phyloP scores from a whole-genome alignment of 2,888 invertebrate species.

The Apodemia hepburni region DNA sequence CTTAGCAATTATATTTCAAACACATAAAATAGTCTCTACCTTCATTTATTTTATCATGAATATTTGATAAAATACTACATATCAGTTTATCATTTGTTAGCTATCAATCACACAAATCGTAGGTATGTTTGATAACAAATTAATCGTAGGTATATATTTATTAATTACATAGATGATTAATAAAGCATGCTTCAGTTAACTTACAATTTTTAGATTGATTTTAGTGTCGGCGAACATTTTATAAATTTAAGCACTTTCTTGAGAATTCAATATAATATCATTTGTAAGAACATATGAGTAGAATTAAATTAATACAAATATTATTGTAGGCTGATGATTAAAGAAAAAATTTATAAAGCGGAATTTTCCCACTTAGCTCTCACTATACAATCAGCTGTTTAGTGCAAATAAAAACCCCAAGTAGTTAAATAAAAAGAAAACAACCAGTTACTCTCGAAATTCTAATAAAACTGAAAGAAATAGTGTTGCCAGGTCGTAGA shows the following conservation, averaged over 20 bases:
- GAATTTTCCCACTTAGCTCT: too few species aligned
- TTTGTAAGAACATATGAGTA: neutral
- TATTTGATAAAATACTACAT: constrained; percentile 18
- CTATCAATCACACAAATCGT: neutral
- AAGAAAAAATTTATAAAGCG: too few species aligned
- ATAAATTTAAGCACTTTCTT: neutral
- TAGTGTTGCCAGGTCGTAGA: too few species aligned
- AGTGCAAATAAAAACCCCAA: too few species aligned
- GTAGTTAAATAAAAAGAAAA: too few species aligned
- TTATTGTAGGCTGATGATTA: too few species aligned
- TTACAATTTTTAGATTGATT: constrained; percentile 31
- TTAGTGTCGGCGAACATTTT: constrained; percentile 23
- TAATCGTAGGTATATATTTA: neutral
- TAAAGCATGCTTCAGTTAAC: constrained; percentile 19
- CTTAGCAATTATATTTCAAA: neutral
- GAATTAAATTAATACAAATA: too few species aligned
- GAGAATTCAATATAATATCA: neutral
- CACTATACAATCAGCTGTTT: too few species aligned
- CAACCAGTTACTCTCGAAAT: too few species aligned
- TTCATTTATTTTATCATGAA: constrained; percentile 22
- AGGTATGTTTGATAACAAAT: neutral
- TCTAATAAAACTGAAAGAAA: too few species aligned
- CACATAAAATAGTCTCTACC: neutral
- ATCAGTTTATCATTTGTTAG: constrained; percentile 2
- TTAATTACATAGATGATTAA: neutral